Evolutionary conservation across 2,797 vertebrate genomes (phyloP).

Genomic region (Rhinophrynus dorsalis): DNA sequence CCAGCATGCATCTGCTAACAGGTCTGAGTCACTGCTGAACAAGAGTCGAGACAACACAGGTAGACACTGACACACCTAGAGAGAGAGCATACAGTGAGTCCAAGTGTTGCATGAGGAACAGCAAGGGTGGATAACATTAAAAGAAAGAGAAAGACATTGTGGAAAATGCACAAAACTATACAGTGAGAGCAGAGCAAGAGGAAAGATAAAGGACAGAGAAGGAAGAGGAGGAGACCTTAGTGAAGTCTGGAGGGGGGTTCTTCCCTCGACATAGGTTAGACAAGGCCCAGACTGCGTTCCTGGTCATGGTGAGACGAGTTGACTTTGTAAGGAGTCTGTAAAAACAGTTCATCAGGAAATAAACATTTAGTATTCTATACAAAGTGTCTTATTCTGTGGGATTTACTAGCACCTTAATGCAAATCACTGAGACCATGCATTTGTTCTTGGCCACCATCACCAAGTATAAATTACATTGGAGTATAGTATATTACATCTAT

Average conservation of each 20-base stretch:
- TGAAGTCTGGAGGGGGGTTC: conserved; percentile 93
- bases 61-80: conserved; percentile 93
- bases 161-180: background rate
- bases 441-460: too few relatives aligned
- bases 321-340: conserved; percentile 93
- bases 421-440: too few relatives aligned
- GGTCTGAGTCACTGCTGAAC: conserved; percentile 95
- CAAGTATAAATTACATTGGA: too few relatives aligned
- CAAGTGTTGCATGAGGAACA: background rate
- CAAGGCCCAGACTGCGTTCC: conserved; percentile 96
- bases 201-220: background rate
- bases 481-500: too few relatives aligned
- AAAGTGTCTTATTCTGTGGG: too few relatives aligned
- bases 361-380: too few relatives aligned
- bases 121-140: background rate
- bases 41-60: conserved; percentile 92
- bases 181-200: background rate
- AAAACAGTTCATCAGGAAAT: too few relatives aligned
- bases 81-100: conserved; percentile 44
- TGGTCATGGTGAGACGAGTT: conserved; percentile 93
- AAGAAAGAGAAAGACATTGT: background rate
- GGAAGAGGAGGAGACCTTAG: conserved; percentile 79
- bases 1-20: conserved; percentile 97
- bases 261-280: conserved; percentile 98
- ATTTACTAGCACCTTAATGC: too few relatives aligned